A percentile compares a stretch with the other conserved stretches of the same genome.
phyloP scores from a whole-genome alignment of 2,797 vertebrate genomes.

The Premnoplex brunnescens region DNA sequence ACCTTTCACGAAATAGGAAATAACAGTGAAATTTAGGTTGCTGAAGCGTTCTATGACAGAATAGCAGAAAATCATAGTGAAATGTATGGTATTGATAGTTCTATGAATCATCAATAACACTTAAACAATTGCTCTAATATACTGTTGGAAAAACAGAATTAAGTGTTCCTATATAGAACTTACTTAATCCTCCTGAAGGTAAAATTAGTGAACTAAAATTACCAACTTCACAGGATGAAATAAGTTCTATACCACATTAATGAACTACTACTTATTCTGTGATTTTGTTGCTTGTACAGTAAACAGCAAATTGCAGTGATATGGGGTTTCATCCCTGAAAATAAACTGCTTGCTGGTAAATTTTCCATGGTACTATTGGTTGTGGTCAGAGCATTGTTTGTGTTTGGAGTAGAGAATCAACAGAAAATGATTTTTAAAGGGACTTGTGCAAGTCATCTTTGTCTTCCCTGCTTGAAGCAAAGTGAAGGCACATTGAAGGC shows the following conservation, averaged over 20 bases:
- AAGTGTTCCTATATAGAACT: not conserved
- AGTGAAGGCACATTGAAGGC: rapidly evolving
- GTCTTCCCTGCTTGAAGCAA: not conserved
- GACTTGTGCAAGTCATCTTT: not conserved
- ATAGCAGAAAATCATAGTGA: not conserved
- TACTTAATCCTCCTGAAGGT: not conserved
- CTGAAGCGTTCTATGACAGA: not conserved
- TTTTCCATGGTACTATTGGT: not conserved
- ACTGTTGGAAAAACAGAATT: not conserved
- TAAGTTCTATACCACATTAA: not conserved
- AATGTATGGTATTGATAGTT: not conserved
- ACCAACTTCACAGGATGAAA: not conserved
- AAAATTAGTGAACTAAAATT: not conserved
- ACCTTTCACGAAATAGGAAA: not conserved
- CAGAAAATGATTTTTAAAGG: not conserved
- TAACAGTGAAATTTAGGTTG: not conserved
- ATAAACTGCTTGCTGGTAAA: not conserved
- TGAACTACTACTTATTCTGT: not conserved
- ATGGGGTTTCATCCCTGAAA: not conserved
- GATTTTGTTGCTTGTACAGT: not conserved
- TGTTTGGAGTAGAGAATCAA: not conserved
- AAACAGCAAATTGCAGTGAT: not conserved
- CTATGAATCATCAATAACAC: not conserved
- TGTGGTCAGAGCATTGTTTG: not conserved
- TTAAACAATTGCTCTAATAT: not conserved